Conservation (phyloP, 2,113 vertebrate species). For the Bufo gargarizans region DNA sequence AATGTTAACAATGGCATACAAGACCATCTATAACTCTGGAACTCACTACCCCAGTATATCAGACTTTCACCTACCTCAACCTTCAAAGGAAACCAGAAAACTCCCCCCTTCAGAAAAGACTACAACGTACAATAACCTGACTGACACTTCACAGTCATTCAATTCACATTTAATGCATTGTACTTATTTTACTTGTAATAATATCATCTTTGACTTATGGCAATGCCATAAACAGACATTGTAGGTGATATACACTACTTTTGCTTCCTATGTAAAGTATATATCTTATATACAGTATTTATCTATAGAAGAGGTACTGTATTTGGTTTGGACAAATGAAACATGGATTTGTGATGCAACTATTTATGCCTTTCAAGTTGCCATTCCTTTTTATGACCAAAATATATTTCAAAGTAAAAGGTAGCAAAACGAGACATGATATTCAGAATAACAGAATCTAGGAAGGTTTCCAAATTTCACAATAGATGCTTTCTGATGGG, state of each 20-base stretch:
- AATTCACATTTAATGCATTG: too few relatives aligned
- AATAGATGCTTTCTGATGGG: slow-evolving; percentile 52
- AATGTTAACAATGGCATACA: too few relatives aligned
- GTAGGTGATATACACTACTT: neutral
- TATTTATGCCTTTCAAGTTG: slow-evolving; percentile 26
- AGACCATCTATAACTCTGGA: too few relatives aligned
- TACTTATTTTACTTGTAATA: neutral
- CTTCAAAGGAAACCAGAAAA: too few relatives aligned
- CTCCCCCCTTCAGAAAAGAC: too few relatives aligned
- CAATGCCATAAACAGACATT: neutral
- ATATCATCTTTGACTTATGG: neutral
- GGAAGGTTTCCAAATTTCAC: slow-evolving; percentile 55
- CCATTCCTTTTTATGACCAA: slow-evolving; percentile 31
- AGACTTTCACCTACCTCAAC: too few relatives aligned
- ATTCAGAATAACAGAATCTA: slow-evolving; percentile 50
- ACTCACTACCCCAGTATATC: too few relatives aligned
- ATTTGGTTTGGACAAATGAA: slow-evolving; percentile 8
- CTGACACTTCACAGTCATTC: too few relatives aligned
- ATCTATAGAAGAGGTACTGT: neutral
- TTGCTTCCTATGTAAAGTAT: neutral
- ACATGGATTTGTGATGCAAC: slow-evolving; percentile 1
- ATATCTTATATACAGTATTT: neutral
- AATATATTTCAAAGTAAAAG: slow-evolving; percentile 43
- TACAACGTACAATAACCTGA: too few relatives aligned
- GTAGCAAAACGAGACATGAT: slow-evolving; percentile 53